Conservation (phyloP, 2,113 vertebrate species). For the Lamprologus tigripictilis region DNA sequence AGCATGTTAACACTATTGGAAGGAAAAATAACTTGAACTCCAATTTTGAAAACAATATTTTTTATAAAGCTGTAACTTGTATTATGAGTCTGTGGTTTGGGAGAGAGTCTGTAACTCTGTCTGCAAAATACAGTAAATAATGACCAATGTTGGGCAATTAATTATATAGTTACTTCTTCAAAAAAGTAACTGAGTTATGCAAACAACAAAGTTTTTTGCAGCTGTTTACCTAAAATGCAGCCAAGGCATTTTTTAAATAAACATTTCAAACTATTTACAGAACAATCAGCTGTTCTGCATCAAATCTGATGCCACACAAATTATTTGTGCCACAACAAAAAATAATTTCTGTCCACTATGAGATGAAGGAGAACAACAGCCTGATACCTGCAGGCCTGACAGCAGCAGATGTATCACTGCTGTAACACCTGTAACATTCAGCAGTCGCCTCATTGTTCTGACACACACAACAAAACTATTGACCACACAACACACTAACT, state of each 20-base stretch:
- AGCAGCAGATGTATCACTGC: rapidly evolving
- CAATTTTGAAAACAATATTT: rapidly evolving
- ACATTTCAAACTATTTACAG: too few species aligned
- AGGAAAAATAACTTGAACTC: background rate
- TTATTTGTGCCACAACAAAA: rapidly evolving
- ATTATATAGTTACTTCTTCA: rapidly evolving
- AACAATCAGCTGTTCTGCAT: too few species aligned
- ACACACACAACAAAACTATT: too few species aligned
- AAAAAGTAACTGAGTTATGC: rapidly evolving
- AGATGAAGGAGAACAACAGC: too few species aligned
- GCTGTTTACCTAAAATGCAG: rapidly evolving
- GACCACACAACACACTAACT: too few species aligned
- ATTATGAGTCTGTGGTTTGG: background rate
- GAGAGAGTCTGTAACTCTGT: background rate
- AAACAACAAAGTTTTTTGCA: too few species aligned
- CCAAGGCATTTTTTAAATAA: rapidly evolving
- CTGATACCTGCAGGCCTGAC: too few species aligned
- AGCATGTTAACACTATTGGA: background rate
- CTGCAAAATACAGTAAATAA: rapidly evolving
- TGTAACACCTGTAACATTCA: too few species aligned
- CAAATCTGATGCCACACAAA: rapidly evolving
- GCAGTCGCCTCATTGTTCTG: too few species aligned
- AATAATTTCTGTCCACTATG: rapidly evolving
- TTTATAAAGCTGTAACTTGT: background rate
- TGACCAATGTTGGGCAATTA: rapidly evolving